phyloP scores from a whole-genome alignment of 2,113 vertebrate genomes.

The Daboia siamensis region DNA sequence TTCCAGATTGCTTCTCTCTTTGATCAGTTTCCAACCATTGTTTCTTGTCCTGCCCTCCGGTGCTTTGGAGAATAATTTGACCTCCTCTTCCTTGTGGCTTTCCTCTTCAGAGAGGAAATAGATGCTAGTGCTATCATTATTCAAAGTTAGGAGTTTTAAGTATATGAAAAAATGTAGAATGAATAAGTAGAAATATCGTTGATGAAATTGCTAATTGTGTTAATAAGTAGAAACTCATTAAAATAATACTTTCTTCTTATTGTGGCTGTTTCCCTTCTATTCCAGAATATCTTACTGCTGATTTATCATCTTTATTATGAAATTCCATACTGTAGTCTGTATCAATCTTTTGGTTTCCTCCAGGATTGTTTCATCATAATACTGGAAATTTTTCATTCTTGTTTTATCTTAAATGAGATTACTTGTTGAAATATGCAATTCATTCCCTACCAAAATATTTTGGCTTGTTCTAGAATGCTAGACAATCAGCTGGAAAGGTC shows the following conservation, averaged over 20 bases:
- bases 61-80: no score
- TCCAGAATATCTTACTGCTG: neutral
- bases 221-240: neutral
- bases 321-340: neutral
- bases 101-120: neutral
- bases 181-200: no score
- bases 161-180: neutral
- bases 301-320: neutral
- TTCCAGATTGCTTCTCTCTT: no score
- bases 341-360: neutral
- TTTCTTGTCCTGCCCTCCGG: no score
- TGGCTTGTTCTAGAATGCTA: conserved; percentile 30
- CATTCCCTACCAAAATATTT: conserved; percentile 8
- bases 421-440: conserved; percentile 5
- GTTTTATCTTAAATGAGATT: neutral
- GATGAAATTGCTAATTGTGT: neutral
- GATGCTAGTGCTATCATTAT: neutral
- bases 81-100: neutral
- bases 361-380: neutral
- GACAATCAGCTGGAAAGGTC: conserved; percentile 45
- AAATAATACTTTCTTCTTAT: neutral
- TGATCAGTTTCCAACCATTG: no score
- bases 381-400: rapidly evolving
- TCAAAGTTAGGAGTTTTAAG: neutral
- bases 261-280: neutral